phyloP scores from a whole-genome alignment of 2,113 vertebrate genomes.

The Saiga tatarica region DNA sequence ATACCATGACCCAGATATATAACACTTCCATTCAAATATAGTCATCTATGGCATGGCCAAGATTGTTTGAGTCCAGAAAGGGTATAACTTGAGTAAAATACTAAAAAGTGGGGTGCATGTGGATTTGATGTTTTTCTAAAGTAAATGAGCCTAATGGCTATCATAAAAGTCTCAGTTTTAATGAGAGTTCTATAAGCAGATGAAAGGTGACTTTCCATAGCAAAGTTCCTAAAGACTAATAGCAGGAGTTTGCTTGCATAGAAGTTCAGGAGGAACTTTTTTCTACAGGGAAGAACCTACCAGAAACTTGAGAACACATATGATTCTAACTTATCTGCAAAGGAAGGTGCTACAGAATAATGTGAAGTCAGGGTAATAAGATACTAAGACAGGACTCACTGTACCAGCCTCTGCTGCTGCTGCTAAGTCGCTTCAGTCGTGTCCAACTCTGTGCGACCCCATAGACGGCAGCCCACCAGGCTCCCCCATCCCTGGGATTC shows the following conservation, averaged over 20 bases:
- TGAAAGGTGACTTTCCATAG: conserved; percentile 17
- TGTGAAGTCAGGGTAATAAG: neutral
- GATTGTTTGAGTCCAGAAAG: neutral
- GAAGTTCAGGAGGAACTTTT: neutral
- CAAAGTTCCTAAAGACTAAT: neutral
- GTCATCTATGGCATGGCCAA: neutral
- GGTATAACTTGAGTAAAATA: neutral
- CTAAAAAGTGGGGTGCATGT: neutral
- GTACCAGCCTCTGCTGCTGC: neutral
- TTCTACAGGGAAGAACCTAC: neutral
- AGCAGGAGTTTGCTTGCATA: neutral
- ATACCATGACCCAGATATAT: neutral
- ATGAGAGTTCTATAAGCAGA: neutral
- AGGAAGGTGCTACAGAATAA: neutral
- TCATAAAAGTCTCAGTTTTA: neutral
- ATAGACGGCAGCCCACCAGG: no score
- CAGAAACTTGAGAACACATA: neutral
- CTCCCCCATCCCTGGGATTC: no score
- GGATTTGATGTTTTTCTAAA: neutral
- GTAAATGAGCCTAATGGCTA: neutral
- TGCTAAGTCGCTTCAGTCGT: no score
- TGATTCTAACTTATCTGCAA: neutral
- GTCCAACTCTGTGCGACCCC: no score
- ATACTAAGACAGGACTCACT: neutral
- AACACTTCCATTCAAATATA: neutral